Evolutionary conservation across 2,113 vertebrate genomes (phyloP).

Genomic region (Ciconia stormi): DNA sequence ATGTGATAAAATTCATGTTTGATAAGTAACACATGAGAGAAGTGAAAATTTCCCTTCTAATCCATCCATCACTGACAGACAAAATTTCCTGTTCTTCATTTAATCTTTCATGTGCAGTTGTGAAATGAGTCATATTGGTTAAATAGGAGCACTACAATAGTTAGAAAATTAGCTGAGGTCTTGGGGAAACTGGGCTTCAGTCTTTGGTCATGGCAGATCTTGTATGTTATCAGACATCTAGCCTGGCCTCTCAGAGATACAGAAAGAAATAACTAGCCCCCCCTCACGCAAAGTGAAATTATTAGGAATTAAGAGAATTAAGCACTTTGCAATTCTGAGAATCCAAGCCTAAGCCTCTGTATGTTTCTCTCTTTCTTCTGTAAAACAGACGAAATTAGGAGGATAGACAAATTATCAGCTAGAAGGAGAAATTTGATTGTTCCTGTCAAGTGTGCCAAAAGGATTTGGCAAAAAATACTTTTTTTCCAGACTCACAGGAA

Average conservation of each 20-base stretch:
- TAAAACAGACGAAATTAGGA: neutral
- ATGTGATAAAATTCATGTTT: neutral
- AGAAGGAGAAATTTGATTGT: neutral
- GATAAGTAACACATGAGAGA: neutral
- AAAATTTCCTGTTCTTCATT: neutral
- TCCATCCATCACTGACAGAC: neutral
- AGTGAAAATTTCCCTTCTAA: neutral
- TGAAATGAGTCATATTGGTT: neutral
- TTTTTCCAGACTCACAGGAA: neutral
- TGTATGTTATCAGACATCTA: neutral
- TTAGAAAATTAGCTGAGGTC: neutral
- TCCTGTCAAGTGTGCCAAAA: neutral
- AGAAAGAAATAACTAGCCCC: neutral
- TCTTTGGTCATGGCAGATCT: neutral
- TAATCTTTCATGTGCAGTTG: neutral
- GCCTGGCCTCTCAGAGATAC: neutral
- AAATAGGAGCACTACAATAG: neutral
- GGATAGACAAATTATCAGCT: neutral
- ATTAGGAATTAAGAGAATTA: neutral
- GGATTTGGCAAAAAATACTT: neutral
- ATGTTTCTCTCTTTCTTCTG: neutral
- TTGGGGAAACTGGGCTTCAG: neutral
- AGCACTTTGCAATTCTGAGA: neutral
- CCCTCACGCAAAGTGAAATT: neutral
- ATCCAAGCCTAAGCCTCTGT: neutral